Percentiles rank a stretch among this genome's conserved stretches.
Evolutionary conservation across 2,113 vertebrate species (phyloP).

Genomic region (Tenrec ecaudatus): DNA sequence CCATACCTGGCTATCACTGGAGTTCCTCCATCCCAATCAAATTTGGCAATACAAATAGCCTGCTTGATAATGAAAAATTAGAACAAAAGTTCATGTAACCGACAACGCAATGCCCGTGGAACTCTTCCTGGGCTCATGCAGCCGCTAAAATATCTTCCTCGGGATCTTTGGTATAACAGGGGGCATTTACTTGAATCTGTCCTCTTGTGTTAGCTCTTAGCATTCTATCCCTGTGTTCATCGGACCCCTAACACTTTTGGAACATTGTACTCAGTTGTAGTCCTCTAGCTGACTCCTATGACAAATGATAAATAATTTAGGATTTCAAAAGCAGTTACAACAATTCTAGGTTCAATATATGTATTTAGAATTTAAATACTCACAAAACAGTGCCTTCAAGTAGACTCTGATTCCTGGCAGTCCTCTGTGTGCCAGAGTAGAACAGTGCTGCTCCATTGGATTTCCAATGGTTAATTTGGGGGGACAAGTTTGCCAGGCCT

Average conservation of each 20-base stretch:
- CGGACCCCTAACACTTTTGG: not conserved
- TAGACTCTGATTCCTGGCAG: too few species aligned
- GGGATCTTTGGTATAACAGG: not conserved
- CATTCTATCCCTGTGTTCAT: not conserved
- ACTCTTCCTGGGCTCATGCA: not conserved
- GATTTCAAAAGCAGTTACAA: not conserved
- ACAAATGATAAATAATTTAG: not conserved
- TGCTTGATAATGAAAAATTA: too few species aligned
- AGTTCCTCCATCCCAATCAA: not conserved
- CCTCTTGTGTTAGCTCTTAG: not conserved
- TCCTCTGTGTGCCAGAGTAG: too few species aligned
- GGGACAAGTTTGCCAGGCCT: too few species aligned
- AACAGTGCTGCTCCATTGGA: too few species aligned
- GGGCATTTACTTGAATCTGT: not conserved
- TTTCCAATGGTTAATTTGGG: too few species aligned
- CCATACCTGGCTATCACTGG: too few species aligned
- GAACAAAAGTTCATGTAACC: not conserved
- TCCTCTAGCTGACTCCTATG: not conserved
- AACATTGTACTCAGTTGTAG: not conserved
- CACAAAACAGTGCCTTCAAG: too few species aligned
- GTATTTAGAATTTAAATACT: too few species aligned
- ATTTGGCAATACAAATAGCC: not conserved
- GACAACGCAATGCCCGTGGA: not conserved
- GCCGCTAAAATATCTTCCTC: not conserved
- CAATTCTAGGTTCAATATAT: not conserved